phyloP scores from a whole-genome alignment of 1,140 invertebrate genomes.

The Ganaspis sp. region DNA sequence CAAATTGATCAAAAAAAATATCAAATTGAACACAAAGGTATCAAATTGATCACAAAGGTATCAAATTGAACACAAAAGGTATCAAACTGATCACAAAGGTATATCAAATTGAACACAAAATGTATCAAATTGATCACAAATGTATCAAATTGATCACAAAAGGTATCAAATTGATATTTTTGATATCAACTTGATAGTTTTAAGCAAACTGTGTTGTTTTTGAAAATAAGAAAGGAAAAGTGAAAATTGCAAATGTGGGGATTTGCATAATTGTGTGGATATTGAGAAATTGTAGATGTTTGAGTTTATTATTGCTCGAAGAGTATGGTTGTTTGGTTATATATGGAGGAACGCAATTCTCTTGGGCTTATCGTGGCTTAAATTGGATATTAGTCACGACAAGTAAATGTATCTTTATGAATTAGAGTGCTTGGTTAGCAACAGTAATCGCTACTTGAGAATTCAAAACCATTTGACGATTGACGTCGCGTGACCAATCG shows the following conservation, averaged over 20 bases:
- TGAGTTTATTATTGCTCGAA: neutral
- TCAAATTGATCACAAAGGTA: no score
- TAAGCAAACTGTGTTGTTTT: no score
- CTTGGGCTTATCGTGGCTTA: conserved; percentile 32
- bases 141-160: no score
- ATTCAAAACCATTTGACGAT: conserved; percentile 65
- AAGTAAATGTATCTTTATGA: conserved; percentile 51
- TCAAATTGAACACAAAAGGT: no score
- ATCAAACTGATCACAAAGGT: no score
- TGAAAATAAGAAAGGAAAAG: neutral
- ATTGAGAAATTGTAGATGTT: neutral
- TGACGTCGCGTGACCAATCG: conserved; percentile 63
- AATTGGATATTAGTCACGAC: conserved; percentile 9
- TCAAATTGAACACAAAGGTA: no score
- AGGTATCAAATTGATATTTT: no score
- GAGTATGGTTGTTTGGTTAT: neutral
- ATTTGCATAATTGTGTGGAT: neutral
- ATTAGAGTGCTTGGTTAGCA: conserved; percentile 53
- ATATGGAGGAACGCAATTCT: conserved; percentile 54
- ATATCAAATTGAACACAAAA: no score
- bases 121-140: no score
- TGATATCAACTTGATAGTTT: no score
- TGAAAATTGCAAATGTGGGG: neutral
- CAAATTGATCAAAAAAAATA: no score
- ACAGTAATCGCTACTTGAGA: conserved; percentile 50